Evolutionary conservation across 2,888 invertebrate species (phyloP).

Genomic region (Conus canariensis): DNA sequence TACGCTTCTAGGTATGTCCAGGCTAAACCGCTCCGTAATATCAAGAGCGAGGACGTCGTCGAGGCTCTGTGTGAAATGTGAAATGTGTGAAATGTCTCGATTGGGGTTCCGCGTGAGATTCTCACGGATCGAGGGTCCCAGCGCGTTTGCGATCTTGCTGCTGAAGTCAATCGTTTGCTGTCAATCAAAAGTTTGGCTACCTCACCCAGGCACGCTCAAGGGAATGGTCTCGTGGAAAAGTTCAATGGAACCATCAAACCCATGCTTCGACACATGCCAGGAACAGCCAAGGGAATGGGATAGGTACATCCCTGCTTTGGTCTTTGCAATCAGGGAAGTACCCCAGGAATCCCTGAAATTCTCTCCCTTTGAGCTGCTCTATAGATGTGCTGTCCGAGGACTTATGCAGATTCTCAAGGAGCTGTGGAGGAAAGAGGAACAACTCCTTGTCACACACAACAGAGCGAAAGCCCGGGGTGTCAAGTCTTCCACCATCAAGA

Average conservation of each 20-base stretch:
- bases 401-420: background rate
- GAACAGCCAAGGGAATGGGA: background rate
- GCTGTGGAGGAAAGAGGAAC: background rate
- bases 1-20: background rate
- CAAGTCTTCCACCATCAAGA: too few relatives aligned
- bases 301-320: background rate
- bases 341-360: background rate
- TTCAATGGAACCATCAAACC: background rate
- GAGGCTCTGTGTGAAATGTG: conserved; percentile 38
- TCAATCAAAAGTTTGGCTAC: conserved; percentile 39
- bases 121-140: conserved; percentile 34
- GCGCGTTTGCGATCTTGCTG: background rate
- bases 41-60: background rate
- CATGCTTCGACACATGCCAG: background rate
- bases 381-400: background rate
- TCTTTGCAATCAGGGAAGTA: background rate
- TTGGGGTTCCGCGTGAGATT: conserved; percentile 50
- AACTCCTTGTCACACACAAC: background rate
- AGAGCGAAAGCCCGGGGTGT: too few relatives aligned
- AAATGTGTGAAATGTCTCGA: conserved; percentile 40
- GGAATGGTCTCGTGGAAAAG: background rate
- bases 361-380: background rate
- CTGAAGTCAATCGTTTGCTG: background rate
- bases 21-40: background rate
- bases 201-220: background rate